These are phyloP conservation scores for Ailuropoda melanoleuca DNA, from an alignment of 2,113 vertebrate genomes.

Conservation along the genomic window DNA sequence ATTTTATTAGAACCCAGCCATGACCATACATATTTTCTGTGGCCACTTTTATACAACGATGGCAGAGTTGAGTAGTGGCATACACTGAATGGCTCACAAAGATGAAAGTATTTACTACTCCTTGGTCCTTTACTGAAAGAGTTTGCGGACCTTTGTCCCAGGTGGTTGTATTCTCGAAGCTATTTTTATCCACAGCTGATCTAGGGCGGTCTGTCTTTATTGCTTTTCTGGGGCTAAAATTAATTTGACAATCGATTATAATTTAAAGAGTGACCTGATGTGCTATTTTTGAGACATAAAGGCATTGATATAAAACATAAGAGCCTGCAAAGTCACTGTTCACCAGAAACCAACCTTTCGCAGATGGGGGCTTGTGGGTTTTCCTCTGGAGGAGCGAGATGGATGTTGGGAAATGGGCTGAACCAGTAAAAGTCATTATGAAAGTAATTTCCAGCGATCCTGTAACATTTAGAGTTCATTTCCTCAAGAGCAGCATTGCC, in stretches of 20 bases:
- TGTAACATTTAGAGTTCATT: slow-evolving; percentile 62
- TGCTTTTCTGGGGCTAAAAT: neutral
- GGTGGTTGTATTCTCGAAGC: neutral
- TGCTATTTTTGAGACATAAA: slow-evolving; percentile 22
- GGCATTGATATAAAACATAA: neutral
- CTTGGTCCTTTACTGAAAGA: neutral
- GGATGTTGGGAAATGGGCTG: slow-evolving; percentile 28
- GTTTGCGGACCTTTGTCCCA: neutral
- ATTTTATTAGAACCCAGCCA: neutral
- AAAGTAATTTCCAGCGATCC: slow-evolving; percentile 46
- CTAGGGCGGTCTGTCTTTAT: neutral
- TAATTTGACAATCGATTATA: neutral
- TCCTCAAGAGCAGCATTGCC: slow-evolving; percentile 18
- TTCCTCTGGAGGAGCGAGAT: slow-evolving; percentile 40
- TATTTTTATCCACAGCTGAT: neutral
- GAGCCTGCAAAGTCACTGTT: neutral
- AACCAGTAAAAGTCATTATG: slow-evolving; percentile 40
- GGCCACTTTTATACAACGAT: neutral
- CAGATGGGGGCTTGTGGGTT: neutral
- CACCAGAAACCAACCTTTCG: neutral
- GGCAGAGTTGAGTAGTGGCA: neutral
- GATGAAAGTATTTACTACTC: neutral
- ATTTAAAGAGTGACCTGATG: neutral
- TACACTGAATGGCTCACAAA: neutral
- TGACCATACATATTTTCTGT: neutral